Percentiles rank a stretch among this genome's conserved stretches.
These are phyloP conservation scores for Crocodylus rhombifer DNA, from an alignment of 2,797 vertebrate genomes.

Conservation along the genomic window DNA sequence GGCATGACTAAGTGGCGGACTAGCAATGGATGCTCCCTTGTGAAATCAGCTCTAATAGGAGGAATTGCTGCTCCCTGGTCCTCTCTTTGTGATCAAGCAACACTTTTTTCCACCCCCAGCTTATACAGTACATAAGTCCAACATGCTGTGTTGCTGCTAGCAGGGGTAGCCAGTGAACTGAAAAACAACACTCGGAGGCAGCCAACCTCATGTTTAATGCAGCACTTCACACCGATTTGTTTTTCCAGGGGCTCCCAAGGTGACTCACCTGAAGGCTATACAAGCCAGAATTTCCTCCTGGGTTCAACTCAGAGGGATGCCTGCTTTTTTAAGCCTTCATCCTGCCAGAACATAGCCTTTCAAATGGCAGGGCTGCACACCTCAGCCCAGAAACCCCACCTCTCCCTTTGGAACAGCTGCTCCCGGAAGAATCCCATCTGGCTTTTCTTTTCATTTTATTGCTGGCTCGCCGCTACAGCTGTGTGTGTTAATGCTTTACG, in stretches of 20 bases:
- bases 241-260: not conserved
- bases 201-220: not conserved
- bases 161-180: not conserved
- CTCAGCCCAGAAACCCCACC: not conserved
- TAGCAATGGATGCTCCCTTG: not conserved
- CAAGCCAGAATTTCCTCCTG: not conserved
- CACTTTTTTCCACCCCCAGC: not conserved
- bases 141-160: rapidly evolving
- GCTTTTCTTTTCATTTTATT: not conserved
- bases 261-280: not conserved
- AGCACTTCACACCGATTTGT: not conserved
- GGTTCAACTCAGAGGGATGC: not conserved
- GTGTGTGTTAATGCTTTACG: not conserved
- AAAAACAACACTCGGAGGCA: not conserved
- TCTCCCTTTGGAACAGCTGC: not conserved
- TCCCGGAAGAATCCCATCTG: not conserved
- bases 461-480: not conserved
- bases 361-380: rapidly evolving
- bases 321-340: not conserved
- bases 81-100: not conserved
- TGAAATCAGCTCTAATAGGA: not conserved
- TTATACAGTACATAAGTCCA: not conserved
- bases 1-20: not conserved
- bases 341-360: not conserved
- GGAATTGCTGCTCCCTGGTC: not conserved